Evolutionary conservation across 2,888 invertebrate genomes (phyloP), one percentile per base, ranked within the genome.

Genomic region (Parascotia fuliginaria): DNA sequence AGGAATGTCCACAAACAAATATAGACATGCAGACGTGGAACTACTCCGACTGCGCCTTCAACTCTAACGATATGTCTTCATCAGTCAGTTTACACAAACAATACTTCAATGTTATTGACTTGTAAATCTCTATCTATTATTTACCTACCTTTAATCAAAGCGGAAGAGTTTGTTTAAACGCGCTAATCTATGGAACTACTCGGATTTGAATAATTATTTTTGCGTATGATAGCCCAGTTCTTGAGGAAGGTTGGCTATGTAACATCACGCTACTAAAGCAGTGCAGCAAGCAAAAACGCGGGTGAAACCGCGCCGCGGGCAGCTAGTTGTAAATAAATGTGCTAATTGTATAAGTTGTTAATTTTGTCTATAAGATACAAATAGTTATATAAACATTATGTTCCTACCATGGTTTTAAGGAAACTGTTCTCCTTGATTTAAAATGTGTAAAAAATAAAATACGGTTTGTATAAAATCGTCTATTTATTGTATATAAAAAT

Each of bases 401-500:
- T 81, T 82, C 80, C 81, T 81, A 81, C 64, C 71, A 37, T 55
- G 57, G 51, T 62, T 73, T 71, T 77, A 65, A 65, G 60, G 63
- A 69, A 64, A 62, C 42, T 64, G 55, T 55, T 56, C 52, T 60
- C 55, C 49, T 55, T 58, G 50, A 57, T 68, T 68, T 70, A 70
- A 70, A 77, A 74, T 72, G 72, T 70, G 71, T 77, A 62, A 70
- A 71, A 24, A 75, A 79, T 72, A 73, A 75, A 84, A 87, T 82
- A 72, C 66, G 67, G 77, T 87, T 88, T 89, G 85, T 91, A 92
- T 85, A 92, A 91, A 92, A 91, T 81, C 82, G 83, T 89, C 89
- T 91, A 92, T 92, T 92, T 90, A 91, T 89, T 92, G 91, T 92
- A 91, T 90, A 92, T 89, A 92, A 92, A 91, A 91, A 88, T 91